Evolutionary conservation across 1,140 invertebrate genomes (phyloP).

Genomic region (Ostrea denselamellosa): DNA sequence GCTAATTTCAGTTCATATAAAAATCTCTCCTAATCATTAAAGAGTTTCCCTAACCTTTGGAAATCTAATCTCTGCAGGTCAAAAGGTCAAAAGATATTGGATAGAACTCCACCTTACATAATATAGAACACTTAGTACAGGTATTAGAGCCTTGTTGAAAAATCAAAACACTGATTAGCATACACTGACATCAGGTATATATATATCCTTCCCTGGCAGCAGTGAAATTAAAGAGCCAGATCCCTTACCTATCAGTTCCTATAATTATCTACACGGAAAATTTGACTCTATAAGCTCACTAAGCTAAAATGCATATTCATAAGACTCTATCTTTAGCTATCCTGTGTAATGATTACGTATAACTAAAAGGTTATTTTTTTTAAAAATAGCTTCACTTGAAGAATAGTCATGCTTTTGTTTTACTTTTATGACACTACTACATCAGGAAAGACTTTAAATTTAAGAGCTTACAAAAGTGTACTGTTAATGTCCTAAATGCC

Average conservation of each 20-base stretch:
- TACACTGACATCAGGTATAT: constrained; percentile 23
- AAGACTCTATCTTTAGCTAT: background rate
- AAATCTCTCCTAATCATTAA: background rate
- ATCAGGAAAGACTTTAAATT: background rate
- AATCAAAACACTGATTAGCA: constrained; percentile 28
- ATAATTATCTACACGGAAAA: constrained; percentile 21
- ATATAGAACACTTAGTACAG: constrained; percentile 7
- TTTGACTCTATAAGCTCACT: background rate
- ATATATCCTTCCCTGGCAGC: background rate
- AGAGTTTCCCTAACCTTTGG: background rate
- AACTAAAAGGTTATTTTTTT: background rate
- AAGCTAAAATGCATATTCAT: background rate
- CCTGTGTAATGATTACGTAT: background rate
- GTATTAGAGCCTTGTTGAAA: constrained; percentile 18
- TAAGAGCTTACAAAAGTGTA: background rate
- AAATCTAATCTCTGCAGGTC: background rate
- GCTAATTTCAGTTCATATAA: background rate
- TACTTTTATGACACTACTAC: background rate
- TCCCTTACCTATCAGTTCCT: constrained; percentile 18
- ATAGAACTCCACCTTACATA: constrained; percentile 6
- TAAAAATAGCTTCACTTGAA: background rate
- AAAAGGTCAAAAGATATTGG: background rate
- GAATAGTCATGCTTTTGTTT: background rate
- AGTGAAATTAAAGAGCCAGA: background rate
- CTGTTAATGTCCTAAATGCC: too few species aligned